These are phyloP conservation scores for Emydura subglobosa DNA, from an alignment of 2,113 vertebrate genomes.

Conservation along the genomic window DNA sequence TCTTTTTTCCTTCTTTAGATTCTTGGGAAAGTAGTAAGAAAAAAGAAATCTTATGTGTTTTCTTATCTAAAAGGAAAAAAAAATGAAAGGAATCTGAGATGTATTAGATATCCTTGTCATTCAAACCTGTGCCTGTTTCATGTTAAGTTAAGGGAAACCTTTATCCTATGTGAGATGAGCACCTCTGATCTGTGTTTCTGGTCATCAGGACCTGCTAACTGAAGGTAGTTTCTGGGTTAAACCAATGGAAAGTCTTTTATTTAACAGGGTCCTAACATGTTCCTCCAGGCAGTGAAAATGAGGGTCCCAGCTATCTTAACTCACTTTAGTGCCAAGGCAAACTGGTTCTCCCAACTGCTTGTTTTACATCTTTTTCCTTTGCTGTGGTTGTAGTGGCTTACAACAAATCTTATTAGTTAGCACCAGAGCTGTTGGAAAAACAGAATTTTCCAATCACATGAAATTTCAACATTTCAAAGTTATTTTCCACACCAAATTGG, in stretches of 20 bases:
- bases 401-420: neutral
- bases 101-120: neutral
- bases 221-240: neutral
- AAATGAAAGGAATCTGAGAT: neutral
- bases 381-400: neutral
- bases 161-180: neutral
- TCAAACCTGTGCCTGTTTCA: slow-evolving; percentile 1
- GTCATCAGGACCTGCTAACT: neutral
- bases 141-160: neutral
- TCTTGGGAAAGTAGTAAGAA: neutral
- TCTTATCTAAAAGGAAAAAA: neutral
- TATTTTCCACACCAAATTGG: neutral
- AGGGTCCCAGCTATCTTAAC: neutral
- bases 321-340: neutral
- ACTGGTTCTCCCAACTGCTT: neutral
- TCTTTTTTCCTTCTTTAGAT: neutral
- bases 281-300: neutral
- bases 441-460: neutral
- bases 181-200: neutral
- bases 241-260: neutral
- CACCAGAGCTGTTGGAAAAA: neutral
- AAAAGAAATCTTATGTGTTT: neutral
- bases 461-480: neutral
- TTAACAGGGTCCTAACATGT: neutral
- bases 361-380: neutral